Base-by-base conservation (phyloP, 2,888 invertebrate genomes). In the Hypercompe scribonia region DNA sequence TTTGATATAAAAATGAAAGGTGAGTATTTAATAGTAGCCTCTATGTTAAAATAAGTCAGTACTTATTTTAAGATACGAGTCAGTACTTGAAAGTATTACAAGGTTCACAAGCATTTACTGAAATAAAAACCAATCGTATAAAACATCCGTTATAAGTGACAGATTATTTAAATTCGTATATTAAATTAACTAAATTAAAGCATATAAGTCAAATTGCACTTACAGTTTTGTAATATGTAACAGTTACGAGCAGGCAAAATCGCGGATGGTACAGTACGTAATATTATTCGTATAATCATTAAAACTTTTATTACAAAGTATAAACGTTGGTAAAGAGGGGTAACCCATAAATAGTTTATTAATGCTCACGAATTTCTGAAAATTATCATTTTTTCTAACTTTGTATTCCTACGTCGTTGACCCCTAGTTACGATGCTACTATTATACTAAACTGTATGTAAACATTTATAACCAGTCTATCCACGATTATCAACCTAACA, bases 401-500 rank as follows among this genome's bases (percentile, higher is more conserved):
- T 65, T 78, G 75, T 46, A 72, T 70, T 75, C 74, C 61, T 46
- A 42, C 71, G 82, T 81, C 84, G 68, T 64, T 73, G 83, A 78
- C 82, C 84, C 36, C 69, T 46, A 66, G 34, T 34, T 36, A 36
- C 28, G n/a, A 3, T 36, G 75, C 42, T 72, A 72, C 70, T 78
- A 67, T 71, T 72, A 31, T 18, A 61, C 71, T 66, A 81, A 78
- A 75, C 71, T 75, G 65, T 78, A 69, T 75, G 73, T 74, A 78
- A 79, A 77, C 70, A 75, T 65, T 76, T 74, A 78, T 68, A 78
- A 80, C 77, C 78, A 78, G 75, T 78, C 81, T 77, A 81, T 77
- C 75, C 78, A 81, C 77, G 81, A 85, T 83, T 81, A 86, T 81
- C 79, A 78, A 70, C 74, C 77, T 68, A 80, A 75, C 71, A 80